Conservation (phyloP, 2,797 vertebrate genomes). For the Miichthys miiuy region DNA sequence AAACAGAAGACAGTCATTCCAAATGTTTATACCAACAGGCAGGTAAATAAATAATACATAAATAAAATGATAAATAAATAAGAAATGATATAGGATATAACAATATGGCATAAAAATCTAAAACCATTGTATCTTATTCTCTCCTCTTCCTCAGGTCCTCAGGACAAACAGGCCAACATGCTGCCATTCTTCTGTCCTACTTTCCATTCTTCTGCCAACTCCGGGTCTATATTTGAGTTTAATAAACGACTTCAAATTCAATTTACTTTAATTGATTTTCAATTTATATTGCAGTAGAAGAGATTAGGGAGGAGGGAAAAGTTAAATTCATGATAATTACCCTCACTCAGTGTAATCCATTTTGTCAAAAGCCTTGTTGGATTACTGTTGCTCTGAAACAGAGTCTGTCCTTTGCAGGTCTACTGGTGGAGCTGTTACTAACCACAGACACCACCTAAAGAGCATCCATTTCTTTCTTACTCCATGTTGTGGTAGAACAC, state of each 20-base stretch:
- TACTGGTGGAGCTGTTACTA: constrained; percentile 7
- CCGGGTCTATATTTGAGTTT: neutral
- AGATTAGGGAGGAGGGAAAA: neutral
- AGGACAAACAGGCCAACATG: neutral
- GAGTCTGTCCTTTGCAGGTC: neutral
- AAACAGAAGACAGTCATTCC: too few relatives aligned
- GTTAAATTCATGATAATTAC: constrained; percentile 9
- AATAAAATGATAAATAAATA: too few relatives aligned
- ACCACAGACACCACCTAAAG: neutral
- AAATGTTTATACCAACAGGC: too few relatives aligned
- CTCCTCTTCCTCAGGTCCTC: neutral
- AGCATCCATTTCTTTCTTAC: neutral
- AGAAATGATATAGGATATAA: too few relatives aligned
- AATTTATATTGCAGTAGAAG: neutral
- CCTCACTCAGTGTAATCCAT: constrained; percentile 7
- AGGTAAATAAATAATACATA: too few relatives aligned
- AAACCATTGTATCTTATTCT: neutral
- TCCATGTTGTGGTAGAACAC: neutral
- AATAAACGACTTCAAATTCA: neutral
- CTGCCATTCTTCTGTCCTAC: neutral
- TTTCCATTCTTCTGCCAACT: neutral
- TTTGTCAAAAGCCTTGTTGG: constrained; percentile 9
- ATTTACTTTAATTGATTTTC: constrained; percentile 2
- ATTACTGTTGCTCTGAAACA: constrained; percentile 6
- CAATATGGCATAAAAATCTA: too few relatives aligned